Evolutionary conservation across 1,140 invertebrate genomes (phyloP).

Genomic region (Drosophila gunungcola): DNA sequence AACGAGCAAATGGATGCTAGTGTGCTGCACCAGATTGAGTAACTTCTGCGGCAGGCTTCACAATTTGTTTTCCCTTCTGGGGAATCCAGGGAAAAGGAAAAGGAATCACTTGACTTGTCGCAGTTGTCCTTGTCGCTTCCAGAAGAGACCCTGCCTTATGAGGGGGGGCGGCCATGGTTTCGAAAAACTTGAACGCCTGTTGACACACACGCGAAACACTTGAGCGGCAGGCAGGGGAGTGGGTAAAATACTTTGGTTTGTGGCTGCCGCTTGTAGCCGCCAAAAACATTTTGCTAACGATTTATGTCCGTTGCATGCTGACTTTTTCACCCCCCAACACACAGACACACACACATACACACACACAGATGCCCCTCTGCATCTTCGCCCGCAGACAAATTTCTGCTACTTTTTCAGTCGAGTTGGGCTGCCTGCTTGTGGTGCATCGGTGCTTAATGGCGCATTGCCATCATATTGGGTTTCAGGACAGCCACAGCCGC

Average conservation of each 20-base stretch:
- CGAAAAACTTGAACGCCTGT: constrained; percentile 77
- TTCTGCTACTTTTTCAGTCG: constrained; percentile 68
- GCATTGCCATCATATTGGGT: constrained; percentile 54
- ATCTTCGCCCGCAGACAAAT: constrained; percentile 54
- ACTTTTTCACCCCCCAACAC: constrained; percentile 6
- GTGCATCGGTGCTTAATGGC: constrained; percentile 56
- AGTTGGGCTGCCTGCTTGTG: constrained; percentile 13
- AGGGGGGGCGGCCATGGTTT: constrained; percentile 20
- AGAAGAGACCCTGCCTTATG: constrained; percentile 51
- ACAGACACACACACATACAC: not conserved
- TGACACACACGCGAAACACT: constrained; percentile 69
- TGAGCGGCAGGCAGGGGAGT: constrained; percentile 2
- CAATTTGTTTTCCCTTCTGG: constrained; percentile 54
- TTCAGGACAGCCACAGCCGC: constrained; percentile 32
- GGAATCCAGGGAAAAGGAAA: constrained; percentile 21
- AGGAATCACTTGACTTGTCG: constrained; percentile 70
- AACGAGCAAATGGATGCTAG: constrained; percentile 29
- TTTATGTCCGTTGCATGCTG: constrained; percentile 78
- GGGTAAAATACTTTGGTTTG: constrained; percentile 27
- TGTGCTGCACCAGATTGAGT: constrained; percentile 40
- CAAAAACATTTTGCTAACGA: constrained; percentile 81
- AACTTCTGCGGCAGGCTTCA: constrained; percentile 38
- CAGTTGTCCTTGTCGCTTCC: constrained; percentile 69
- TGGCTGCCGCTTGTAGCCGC: constrained; percentile 68
- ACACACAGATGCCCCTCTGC: not conserved